A percentile compares a stretch with the other conserved stretches of the same genome.
Conservation (phyloP, 1,140 invertebrate species). For the Diprion similis region DNA sequence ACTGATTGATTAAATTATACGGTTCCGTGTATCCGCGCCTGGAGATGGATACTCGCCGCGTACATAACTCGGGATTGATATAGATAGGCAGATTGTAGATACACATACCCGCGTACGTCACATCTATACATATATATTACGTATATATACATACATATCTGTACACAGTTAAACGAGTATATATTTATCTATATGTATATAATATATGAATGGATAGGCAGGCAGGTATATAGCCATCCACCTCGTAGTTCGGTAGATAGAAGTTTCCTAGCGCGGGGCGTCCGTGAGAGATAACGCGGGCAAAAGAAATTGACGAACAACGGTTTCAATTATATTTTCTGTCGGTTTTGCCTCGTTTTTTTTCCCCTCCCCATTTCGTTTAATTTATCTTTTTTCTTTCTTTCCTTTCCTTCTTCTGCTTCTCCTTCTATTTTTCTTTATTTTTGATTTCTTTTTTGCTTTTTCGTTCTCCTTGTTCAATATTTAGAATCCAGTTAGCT, state of each 20-base stretch:
- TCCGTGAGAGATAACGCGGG: not conserved
- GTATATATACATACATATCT: too few relatives aligned
- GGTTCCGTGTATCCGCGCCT: not conserved
- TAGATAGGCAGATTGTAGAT: not conserved
- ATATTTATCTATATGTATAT: too few relatives aligned
- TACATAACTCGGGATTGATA: not conserved
- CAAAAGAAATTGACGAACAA: not conserved
- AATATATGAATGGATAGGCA: too few relatives aligned
- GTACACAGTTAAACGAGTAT: too few relatives aligned
- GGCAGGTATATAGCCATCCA: too few relatives aligned
- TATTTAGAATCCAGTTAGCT: constrained; percentile 58
- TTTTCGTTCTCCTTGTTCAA: constrained; percentile 48
- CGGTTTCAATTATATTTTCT: constrained; percentile 9
- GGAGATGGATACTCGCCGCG: too few relatives aligned
- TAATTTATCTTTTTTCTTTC: constrained; percentile 8
- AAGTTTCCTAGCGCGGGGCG: not conserved
- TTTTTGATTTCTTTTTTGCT: not conserved
- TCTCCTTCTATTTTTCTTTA: constrained; percentile 10
- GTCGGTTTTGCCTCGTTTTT: constrained; percentile 8
- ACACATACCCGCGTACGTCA: too few relatives aligned
- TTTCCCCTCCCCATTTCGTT: not conserved
- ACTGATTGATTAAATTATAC: constrained; percentile 6
- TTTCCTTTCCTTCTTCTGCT: constrained; percentile 6
- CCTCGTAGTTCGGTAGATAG: not conserved
- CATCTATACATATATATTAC: too few relatives aligned